These are phyloP conservation scores for Sander vitreus DNA, from an alignment of 2,113 vertebrate genomes.

Conservation along the genomic window DNA sequence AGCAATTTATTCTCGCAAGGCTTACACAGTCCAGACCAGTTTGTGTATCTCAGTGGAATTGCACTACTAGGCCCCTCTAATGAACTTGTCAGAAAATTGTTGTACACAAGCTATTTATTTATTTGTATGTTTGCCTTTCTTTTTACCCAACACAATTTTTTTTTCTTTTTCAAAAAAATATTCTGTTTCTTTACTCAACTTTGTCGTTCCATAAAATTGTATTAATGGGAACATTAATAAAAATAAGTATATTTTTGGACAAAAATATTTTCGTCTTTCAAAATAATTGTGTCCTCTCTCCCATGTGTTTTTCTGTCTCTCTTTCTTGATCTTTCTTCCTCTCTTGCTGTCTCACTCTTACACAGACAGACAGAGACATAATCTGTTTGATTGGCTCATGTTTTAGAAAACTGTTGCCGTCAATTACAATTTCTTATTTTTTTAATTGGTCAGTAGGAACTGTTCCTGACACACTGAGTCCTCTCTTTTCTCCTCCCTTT, in stretches of 20 bases:
- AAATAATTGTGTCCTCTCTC: neutral
- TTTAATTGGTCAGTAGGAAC: slow-evolving; percentile 61
- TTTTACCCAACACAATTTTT: neutral
- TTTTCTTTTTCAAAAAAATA: neutral
- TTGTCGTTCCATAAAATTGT: neutral
- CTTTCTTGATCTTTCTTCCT: neutral
- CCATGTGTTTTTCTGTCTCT: slow-evolving; percentile 9
- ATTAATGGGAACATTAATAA: neutral
- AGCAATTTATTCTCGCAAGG: slow-evolving; percentile 38
- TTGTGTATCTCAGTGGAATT: slow-evolving; percentile 37
- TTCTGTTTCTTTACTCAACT: neutral
- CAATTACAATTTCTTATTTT: slow-evolving; percentile 58
- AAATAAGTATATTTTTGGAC: neutral
- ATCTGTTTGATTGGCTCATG: slow-evolving; percentile 50
- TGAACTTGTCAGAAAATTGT: slow-evolving; percentile 57
- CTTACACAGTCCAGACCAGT: slow-evolving; percentile 19
- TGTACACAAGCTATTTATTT: slow-evolving; percentile 23
- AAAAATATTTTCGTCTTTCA: neutral
- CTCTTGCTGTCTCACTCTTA: neutral
- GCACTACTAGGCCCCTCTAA: slow-evolving; percentile 35
- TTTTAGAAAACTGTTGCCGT: slow-evolving; percentile 56
- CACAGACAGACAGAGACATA: slow-evolving; percentile 17
- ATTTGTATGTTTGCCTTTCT: slow-evolving; percentile 16
- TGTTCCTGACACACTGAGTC: slow-evolving; percentile 41
- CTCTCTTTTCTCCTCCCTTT: slow-evolving; percentile 41